Percentiles rank a stretch among this genome's conserved stretches.
These are phyloP conservation scores for Bovichtus diacanthus DNA, from an alignment of 2,797 vertebrate genomes.

Conservation along the genomic window DNA sequence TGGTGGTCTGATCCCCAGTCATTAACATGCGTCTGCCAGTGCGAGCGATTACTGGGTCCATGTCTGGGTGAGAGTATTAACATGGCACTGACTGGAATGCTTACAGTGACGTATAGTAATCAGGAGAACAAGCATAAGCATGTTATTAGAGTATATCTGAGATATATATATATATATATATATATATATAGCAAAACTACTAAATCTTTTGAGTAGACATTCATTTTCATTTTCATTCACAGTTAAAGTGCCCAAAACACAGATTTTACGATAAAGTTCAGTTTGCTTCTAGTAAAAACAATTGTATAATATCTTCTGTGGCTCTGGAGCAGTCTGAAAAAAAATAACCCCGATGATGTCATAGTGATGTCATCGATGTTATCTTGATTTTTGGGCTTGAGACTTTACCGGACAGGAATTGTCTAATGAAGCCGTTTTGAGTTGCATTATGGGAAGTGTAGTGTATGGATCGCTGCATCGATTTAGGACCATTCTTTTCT, in stretches of 20 bases:
- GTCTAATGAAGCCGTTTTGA: not conserved
- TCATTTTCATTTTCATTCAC: not conserved
- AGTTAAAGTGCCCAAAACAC: too few relatives aligned
- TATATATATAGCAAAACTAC: not conserved
- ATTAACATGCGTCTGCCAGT: constrained; percentile 30
- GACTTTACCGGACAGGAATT: not conserved
- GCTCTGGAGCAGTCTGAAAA: too few relatives aligned
- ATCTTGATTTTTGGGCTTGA: not conserved
- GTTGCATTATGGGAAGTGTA: too few relatives aligned
- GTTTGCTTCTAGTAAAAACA: not conserved
- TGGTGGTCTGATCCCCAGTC: constrained; percentile 23
- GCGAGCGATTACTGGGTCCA: constrained; percentile 31
- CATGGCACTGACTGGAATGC: not conserved
- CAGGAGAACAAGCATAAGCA: not conserved
- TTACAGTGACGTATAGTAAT: not conserved
- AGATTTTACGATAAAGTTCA: not conserved
- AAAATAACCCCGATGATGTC: not conserved
- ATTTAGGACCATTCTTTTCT: too few relatives aligned
- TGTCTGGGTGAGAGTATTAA: constrained; percentile 58
- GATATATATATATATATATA: too few relatives aligned
- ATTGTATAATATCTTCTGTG: too few relatives aligned
- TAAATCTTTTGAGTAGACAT: not conserved
- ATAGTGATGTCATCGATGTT: not conserved
- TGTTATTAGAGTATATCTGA: not conserved
- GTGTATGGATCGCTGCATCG: too few relatives aligned